A percentile compares a stretch with the other conserved stretches of the same genome.
phyloP scores from a whole-genome alignment of 37 sponge, comb jelly and placozoan genomes.

The Beroe forskalii region DNA sequence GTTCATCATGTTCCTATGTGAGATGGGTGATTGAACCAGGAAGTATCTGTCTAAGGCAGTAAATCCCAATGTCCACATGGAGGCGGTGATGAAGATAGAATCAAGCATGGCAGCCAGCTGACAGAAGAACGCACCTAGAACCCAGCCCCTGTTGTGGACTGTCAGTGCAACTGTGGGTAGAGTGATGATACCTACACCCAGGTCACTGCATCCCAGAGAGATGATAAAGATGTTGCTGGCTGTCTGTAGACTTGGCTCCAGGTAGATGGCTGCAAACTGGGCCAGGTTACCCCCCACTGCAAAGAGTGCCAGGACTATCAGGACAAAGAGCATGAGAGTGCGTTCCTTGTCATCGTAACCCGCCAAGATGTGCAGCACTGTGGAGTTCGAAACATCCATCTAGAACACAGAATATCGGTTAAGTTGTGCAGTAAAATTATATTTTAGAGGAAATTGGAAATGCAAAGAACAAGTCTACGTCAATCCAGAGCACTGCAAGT shows the following conservation, averaged over 20 bases:
- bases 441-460: too few relatives aligned
- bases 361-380: not conserved
- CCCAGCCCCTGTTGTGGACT: constrained; percentile 30
- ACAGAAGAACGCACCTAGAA: not conserved
- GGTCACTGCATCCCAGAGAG: constrained; percentile 59
- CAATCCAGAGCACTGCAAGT: too few relatives aligned
- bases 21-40: constrained; percentile 45
- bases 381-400: not conserved
- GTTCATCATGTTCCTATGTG: constrained; percentile 40
- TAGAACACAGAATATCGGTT: too few relatives aligned
- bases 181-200: constrained; percentile 53
- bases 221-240: constrained; percentile 61
- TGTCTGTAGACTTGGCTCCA: constrained; percentile 38
- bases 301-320: constrained; percentile 16
- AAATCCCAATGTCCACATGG: constrained; percentile 65
- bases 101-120: constrained; percentile 29
- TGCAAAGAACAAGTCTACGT: too few relatives aligned
- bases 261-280: constrained; percentile 16
- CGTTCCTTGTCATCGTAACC: constrained; percentile 2
- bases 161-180: constrained; percentile 43
- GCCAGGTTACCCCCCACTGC: not conserved
- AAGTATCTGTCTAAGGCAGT: constrained; percentile 24
- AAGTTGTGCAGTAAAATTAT: too few relatives aligned
- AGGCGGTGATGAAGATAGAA: constrained; percentile 55
- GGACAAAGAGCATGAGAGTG: constrained; percentile 3